Evolutionary conservation across 2,113 vertebrate species (phyloP).

Genomic region (Callithrix jacchus): DNA sequence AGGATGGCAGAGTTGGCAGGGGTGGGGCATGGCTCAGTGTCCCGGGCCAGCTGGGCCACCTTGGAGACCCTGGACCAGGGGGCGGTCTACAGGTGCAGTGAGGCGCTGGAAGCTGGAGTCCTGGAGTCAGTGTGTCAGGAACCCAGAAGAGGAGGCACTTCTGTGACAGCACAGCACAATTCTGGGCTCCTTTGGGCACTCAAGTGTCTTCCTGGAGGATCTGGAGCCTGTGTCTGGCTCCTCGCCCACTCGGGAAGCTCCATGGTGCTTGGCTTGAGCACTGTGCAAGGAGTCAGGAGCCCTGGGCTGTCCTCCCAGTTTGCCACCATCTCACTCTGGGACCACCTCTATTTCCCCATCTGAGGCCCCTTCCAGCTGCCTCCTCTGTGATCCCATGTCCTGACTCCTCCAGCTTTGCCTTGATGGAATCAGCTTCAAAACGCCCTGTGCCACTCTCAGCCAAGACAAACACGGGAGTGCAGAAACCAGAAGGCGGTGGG

Average conservation of each 20-base stretch:
- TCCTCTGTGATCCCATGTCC: conserved; percentile 26
- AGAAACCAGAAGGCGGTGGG: background rate
- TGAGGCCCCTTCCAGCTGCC: background rate
- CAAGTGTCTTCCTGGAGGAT: background rate
- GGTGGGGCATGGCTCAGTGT: background rate
- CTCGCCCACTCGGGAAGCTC: background rate
- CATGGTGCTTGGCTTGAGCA: background rate
- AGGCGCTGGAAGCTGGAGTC: background rate
- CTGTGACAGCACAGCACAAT: background rate
- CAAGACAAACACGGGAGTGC: conserved; percentile 65
- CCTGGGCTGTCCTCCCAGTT: background rate
- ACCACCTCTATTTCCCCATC: background rate
- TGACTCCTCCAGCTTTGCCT: conserved; percentile 42
- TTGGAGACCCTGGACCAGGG: background rate
- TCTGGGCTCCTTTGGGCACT: background rate
- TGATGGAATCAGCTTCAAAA: conserved; percentile 21
- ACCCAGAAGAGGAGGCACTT: background rate
- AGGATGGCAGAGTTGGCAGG: background rate
- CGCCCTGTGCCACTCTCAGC: background rate
- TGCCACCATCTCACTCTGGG: background rate
- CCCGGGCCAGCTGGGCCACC: background rate
- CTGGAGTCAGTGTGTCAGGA: background rate
- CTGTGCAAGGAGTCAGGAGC: fast-evolving
- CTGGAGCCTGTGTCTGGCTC: background rate
- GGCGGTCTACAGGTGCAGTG: background rate